Evolutionary conservation across 2,888 invertebrate genomes (phyloP).

Genomic region (Cinara cedri): DNA sequence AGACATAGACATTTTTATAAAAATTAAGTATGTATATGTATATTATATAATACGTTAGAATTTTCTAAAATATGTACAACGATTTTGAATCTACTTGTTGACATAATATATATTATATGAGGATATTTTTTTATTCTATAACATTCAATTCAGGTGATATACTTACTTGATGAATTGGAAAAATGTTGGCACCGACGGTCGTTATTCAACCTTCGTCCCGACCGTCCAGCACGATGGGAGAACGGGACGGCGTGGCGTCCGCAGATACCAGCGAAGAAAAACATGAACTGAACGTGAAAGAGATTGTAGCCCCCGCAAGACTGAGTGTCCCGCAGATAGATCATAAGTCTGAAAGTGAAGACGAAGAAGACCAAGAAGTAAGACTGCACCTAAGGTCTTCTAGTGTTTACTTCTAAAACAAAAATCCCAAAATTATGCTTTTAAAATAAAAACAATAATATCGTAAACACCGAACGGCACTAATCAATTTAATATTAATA

Average conservation of each 20-base stretch:
- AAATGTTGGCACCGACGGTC: conserved; percentile 59
- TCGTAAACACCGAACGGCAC: too few species aligned
- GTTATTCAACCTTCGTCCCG: conserved; percentile 59
- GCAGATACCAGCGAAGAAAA: conserved; percentile 51
- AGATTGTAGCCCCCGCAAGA: conserved; percentile 42
- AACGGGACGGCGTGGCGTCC: conserved; percentile 22
- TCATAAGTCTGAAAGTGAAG: conserved; percentile 57
- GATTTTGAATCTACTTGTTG: too few species aligned
- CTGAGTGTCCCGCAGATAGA: conserved; percentile 44
- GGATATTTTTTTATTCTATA: not conserved
- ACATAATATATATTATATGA: not conserved
- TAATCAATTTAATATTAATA: too few species aligned
- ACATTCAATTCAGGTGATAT: not conserved
- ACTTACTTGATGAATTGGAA: conserved; percentile 39
- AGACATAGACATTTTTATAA: not conserved
- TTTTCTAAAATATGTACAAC: too few species aligned
- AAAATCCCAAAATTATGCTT: too few species aligned
- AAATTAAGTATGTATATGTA: not conserved
- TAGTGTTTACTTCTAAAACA: too few species aligned
- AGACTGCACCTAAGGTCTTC: not conserved
- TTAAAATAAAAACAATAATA: too few species aligned
- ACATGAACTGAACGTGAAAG: conserved; percentile 47
- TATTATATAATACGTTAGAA: too few species aligned
- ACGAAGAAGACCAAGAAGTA: conserved; percentile 58
- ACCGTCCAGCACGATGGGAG: conserved; percentile 53